Evolutionary conservation across 1,140 invertebrate species (phyloP), one percentile per base, ranked within the genome.

Genomic region (Lerema accius): DNA sequence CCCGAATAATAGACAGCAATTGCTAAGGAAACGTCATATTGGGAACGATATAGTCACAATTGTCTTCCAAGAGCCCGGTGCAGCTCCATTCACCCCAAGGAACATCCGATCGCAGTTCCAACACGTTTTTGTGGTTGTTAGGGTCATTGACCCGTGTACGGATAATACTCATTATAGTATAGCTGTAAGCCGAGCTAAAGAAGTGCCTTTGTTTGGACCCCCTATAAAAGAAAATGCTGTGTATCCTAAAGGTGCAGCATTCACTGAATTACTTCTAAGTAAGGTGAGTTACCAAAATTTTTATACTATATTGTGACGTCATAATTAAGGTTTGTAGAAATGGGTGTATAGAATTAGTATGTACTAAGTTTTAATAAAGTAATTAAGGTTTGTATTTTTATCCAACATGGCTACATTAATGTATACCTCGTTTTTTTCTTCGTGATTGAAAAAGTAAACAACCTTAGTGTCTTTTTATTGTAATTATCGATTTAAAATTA

Each of bases 11-110:
- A 92, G 96, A 67, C 97, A 98, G 86, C 97, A 98, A 90, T 92
- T 99, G 65, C 92, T 98, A 63, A 92, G 97, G 65, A 98, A 98
- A 87, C 92, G 97, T 39, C 97, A 98, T 90, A 98, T 98, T 78
- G 97, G 97, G 64, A 98, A 98, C 85, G 97, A 98, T 88, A 98
- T 98, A 84, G 97, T 98, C n/a, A 98, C 97, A 4, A 97, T 98
- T 73, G 96, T 98, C 40, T 98, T 98, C 92, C 98, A 99, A 94
- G 98, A 99, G 90, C 97, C 97, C 0, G 98, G 97, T 55, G 96
- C 98, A 28, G 92, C 95, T 39, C 97, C 98, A 0, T 99, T 98
- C 85, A 98, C 96, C 65, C 98, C 97, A 23, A 95, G 96, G 66
- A 96, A 96, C 76, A 98, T 99, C 73, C 93, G 98, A 53, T 98